Conservation (phyloP, 2,797 vertebrate genomes). For the Microcaecilia unicolor region DNA sequence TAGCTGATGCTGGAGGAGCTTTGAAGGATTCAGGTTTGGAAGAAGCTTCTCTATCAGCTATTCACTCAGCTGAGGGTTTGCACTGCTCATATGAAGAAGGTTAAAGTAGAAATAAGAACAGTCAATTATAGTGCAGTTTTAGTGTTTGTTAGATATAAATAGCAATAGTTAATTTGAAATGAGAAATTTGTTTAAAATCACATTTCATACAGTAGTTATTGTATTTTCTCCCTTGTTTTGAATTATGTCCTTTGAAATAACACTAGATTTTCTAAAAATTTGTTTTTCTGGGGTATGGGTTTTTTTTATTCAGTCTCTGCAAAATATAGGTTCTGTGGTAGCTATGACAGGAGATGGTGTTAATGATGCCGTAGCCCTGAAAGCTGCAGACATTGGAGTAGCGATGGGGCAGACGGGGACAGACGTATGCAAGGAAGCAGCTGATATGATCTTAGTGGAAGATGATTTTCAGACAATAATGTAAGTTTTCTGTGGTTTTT, state of each 20-base stretch:
- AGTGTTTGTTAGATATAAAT: too few relatives aligned
- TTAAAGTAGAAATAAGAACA: too few relatives aligned
- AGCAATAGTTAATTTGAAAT: too few relatives aligned
- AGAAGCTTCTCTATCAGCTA: too few relatives aligned
- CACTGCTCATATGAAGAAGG: too few relatives aligned
- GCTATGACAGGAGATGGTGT: conserved; percentile 97
- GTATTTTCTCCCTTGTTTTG: neutral
- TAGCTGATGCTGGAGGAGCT: too few relatives aligned
- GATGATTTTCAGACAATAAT: conserved; percentile 97
- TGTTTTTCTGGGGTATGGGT: neutral
- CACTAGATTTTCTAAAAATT: neutral
- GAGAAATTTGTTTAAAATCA: too few relatives aligned
- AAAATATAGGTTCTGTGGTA: conserved; percentile 86
- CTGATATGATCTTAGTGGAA: conserved; percentile 97
- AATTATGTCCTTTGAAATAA: neutral
- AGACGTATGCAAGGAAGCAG: conserved; percentile 94
- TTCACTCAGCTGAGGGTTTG: too few relatives aligned
- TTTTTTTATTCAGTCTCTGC: conserved; percentile 72
- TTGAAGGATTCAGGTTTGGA: too few relatives aligned
- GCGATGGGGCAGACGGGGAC: conserved; percentile 93
- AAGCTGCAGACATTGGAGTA: conserved; percentile 90
- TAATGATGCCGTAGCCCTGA: conserved; percentile 91
- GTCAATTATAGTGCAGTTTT: too few relatives aligned
- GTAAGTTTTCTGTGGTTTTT: too few relatives aligned
- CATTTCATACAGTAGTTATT: neutral